Conservation (phyloP, 2,113 vertebrate species). For the Laticauda laticaudata region DNA sequence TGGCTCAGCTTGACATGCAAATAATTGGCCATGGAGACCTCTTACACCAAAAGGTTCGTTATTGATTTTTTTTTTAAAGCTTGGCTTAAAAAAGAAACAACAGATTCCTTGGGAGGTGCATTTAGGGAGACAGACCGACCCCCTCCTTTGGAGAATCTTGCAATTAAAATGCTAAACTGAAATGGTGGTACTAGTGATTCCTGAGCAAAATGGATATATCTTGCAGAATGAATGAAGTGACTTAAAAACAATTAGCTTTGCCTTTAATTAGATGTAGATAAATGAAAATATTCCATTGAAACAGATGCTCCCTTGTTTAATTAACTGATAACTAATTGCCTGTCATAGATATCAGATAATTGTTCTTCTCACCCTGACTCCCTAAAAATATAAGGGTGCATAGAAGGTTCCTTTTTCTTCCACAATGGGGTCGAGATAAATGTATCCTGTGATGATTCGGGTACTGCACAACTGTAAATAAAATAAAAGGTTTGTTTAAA, state of each 20-base stretch:
- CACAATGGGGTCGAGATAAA: neutral
- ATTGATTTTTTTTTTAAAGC: constrained; percentile 60
- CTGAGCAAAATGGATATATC: constrained; percentile 36
- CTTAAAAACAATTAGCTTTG: constrained; percentile 41
- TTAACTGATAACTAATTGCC: constrained; percentile 53
- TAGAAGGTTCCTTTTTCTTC: neutral
- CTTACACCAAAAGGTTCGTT: constrained; percentile 59
- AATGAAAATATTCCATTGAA: constrained; percentile 35
- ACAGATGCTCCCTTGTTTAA: constrained; percentile 43
- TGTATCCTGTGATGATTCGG: neutral
- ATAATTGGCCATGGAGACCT: constrained; percentile 64
- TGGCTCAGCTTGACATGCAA: constrained; percentile 59
- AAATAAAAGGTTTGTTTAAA: neutral
- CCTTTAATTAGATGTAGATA: constrained; percentile 49
- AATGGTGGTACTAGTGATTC: constrained; percentile 8
- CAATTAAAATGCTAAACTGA: constrained; percentile 27
- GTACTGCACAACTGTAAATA: neutral
- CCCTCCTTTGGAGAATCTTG: constrained; percentile 11
- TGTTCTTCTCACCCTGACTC: neutral
- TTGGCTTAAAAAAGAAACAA: constrained; percentile 43
- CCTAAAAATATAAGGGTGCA: neutral
- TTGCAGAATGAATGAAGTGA: constrained; percentile 1
- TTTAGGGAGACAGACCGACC: neutral
- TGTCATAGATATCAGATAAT: constrained; percentile 8
- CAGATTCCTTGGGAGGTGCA: constrained; percentile 41